A percentile compares a stretch with the other conserved stretches of the same genome.
Conservation (phyloP, 2,888 invertebrate species). For the Anaspis maculata region DNA sequence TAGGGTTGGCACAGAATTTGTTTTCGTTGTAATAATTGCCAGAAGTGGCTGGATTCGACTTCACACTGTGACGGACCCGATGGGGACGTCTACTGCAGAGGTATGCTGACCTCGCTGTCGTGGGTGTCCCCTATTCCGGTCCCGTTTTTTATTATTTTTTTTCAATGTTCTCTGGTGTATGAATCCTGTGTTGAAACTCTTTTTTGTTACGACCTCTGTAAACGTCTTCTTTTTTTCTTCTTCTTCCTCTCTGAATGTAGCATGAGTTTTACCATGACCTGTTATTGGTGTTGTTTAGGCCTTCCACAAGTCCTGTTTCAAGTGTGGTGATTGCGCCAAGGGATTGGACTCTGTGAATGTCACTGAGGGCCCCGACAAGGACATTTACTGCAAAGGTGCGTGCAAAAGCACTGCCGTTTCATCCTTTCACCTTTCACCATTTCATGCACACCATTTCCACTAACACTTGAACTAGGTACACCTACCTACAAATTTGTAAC, state of each 20-base stretch:
- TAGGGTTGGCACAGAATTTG: slow-evolving; percentile 86
- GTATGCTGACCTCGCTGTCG: too few relatives aligned
- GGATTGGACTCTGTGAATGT: slow-evolving; percentile 84
- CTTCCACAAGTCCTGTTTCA: slow-evolving; percentile 92
- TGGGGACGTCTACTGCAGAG: slow-evolving; percentile 86
- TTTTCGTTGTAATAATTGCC: slow-evolving; percentile 82
- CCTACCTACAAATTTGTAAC: too few relatives aligned
- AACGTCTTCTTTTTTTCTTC: neutral
- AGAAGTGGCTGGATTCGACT: slow-evolving; percentile 77
- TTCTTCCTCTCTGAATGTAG: too few relatives aligned
- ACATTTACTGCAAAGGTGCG: slow-evolving; percentile 94
- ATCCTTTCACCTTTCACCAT: too few relatives aligned
- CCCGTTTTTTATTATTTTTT: slow-evolving; percentile 9
- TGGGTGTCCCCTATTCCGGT: slow-evolving; percentile 9
- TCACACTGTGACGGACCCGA: slow-evolving; percentile 91
- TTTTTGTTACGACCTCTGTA: neutral
- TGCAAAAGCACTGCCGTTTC: slow-evolving; percentile 28
- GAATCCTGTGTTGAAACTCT: neutral
- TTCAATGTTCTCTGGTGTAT: neutral
- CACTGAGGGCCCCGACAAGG: slow-evolving; percentile 90
- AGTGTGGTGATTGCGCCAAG: slow-evolving; percentile 81
- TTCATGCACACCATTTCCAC: too few relatives aligned
- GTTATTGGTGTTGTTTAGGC: too few relatives aligned
- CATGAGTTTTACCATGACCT: slow-evolving; percentile 5
- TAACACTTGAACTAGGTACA: too few relatives aligned